Base-by-base conservation (phyloP, 2,888 invertebrate species). In the Bibio marci region DNA sequence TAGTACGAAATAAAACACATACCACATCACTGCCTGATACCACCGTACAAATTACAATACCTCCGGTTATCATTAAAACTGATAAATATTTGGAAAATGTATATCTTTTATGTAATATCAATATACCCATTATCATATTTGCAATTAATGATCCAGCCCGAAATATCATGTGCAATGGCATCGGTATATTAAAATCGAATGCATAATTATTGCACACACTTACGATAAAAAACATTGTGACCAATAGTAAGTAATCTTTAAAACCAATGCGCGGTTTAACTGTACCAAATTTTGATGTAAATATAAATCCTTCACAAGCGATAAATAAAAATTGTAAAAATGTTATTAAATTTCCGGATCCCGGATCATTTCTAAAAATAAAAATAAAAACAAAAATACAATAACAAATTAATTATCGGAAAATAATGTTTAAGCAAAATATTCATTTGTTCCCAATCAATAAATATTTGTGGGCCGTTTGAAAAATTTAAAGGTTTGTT, bases 111-210 rank as follows among this genome's bases (percentile, higher is more conserved):
- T 86, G 85, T 30, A 94, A 59, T 43, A 97, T 80, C 49, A 91
- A 66, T 28, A 90, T 82, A 12, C 94, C 91, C 76, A 97, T 81
- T 26, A 92, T 72, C 80, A 97, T 83, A 59, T 94, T 97, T 0
- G 95, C 91, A 67, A 97, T 87, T 25, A 97, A 65, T 4, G 95
- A 95, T 2, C 95, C 95, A 41, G 95, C 81, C 67, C 95, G 71
- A 61, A 98, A 98, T 56, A 98, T 97, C 83, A 97, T 94, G 57
- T 97, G 97, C 34, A 98, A 64, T 1, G 97, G 95, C 79, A 98
- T 94, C 0, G 97, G 80, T 52, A 98, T 92, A 58, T 95, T 90
- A 55, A 91, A 97, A 57, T 83, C 80, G 52, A 97, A 86, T 0
- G 94, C 94, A 67, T 88, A 88, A 59, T 97, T 98, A 54, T 90